phyloP scores from a whole-genome alignment of 2,113 vertebrate genomes.

The Morone chrysops region DNA sequence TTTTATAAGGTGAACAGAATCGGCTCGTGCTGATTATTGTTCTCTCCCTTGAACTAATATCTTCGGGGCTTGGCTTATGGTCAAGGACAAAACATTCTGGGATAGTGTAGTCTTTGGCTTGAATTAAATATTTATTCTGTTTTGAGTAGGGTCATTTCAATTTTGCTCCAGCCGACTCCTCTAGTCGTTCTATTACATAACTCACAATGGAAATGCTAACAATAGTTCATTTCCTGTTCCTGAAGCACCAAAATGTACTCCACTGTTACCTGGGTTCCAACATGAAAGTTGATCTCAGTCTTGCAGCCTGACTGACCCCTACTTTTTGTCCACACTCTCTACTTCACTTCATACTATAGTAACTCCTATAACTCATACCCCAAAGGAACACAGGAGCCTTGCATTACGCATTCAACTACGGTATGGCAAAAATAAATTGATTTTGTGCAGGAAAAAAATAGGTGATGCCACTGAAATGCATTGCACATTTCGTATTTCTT shows the following conservation, averaged over 20 bases:
- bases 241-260: conserved; percentile 48
- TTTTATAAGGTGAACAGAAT: conserved; percentile 63
- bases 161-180: conserved; percentile 65
- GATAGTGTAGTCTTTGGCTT: conserved; percentile 60
- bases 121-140: conserved; percentile 80
- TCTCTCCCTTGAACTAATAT: conserved; percentile 66
- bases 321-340: conserved; percentile 34
- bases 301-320: conserved; percentile 39
- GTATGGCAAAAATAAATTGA: conserved; percentile 34
- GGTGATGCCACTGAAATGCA: background rate
- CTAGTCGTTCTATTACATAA: conserved; percentile 54
- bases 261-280: conserved; percentile 55
- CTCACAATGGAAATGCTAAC: conserved; percentile 66
- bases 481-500: conserved; percentile 5
- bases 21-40: conserved; percentile 51
- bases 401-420: conserved; percentile 41
- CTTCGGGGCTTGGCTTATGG: conserved; percentile 50
- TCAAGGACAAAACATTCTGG: conserved; percentile 65
- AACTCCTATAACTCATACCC: conserved; percentile 34
- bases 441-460: conserved; percentile 26
- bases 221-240: conserved; percentile 66
- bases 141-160: conserved; percentile 74
- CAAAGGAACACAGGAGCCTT: conserved; percentile 26
- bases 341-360: conserved; percentile 26
- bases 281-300: conserved; percentile 54